Conservation (phyloP, 2,113 vertebrate genomes). For the Dasyurus viverrinus region DNA sequence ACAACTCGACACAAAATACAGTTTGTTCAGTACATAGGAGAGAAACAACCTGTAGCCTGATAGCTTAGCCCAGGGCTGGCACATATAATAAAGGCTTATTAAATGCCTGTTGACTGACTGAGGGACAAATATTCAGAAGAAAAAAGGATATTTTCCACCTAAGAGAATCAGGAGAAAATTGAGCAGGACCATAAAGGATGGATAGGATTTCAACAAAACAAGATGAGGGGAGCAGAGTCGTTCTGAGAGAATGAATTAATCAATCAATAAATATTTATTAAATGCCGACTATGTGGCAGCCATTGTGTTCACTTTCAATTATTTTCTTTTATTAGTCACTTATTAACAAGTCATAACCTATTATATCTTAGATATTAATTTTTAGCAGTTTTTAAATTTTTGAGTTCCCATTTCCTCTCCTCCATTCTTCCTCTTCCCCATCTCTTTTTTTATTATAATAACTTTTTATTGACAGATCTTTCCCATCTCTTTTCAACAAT, state of each 20-base stretch:
- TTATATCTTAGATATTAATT: background rate
- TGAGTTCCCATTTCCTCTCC: background rate
- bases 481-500: background rate
- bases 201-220: background rate
- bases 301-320: background rate
- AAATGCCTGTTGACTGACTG: background rate
- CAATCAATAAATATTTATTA: background rate
- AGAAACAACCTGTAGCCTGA: background rate
- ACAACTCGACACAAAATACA: background rate
- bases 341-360: background rate
- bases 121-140: background rate
- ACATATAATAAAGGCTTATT: background rate
- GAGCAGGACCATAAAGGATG: background rate
- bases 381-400: background rate
- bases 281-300: background rate
- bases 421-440: background rate
- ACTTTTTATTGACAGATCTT: too few species aligned
- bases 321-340: background rate
- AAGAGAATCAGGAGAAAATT: background rate
- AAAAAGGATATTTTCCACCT: background rate
- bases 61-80: background rate
- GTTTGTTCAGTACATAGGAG: background rate
- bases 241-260: background rate
- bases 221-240: background rate
- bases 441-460: too few species aligned